Percentiles rank a stretch among this genome's conserved stretches.
Evolutionary conservation across 2,888 invertebrate genomes (phyloP).

Genomic region (Synergus gifuensis): DNA sequence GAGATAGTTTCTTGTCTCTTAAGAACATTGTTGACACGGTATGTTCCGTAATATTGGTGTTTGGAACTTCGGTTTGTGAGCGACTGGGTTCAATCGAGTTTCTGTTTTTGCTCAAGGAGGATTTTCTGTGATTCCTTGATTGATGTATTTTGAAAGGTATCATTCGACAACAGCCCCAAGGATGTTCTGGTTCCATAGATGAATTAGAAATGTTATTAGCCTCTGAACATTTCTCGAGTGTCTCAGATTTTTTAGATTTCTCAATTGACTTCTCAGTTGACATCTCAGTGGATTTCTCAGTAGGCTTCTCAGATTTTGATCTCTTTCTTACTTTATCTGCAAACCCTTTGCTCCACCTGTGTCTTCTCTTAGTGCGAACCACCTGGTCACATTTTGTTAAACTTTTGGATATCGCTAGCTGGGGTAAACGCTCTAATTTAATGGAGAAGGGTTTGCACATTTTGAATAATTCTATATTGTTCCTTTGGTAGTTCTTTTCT

Average conservation of each 20-base stretch:
- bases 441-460: slow-evolving; percentile 14
- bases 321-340: background rate
- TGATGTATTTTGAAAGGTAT: slow-evolving; percentile 16
- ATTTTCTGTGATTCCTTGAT: background rate
- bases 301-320: background rate
- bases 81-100: background rate
- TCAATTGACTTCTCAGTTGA: background rate
- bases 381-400: background rate
- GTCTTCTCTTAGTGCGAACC: background rate
- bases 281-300: background rate
- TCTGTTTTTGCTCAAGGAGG: background rate
- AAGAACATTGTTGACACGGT: background rate
- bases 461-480: background rate
- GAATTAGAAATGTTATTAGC: background rate
- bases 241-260: background rate
- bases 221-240: background rate
- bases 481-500: background rate
- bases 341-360: slow-evolving; percentile 16
- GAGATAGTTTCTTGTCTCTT: slow-evolving; percentile 26
- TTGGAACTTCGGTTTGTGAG: background rate
- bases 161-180: slow-evolving; percentile 14
- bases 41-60: background rate
- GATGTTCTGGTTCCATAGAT: background rate
- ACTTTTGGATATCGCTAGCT: background rate
- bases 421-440: background rate